Evolutionary conservation across 2,888 invertebrate genomes (phyloP), one percentile per base, ranked within the genome.

Genomic region (Adelognathus sp.): DNA sequence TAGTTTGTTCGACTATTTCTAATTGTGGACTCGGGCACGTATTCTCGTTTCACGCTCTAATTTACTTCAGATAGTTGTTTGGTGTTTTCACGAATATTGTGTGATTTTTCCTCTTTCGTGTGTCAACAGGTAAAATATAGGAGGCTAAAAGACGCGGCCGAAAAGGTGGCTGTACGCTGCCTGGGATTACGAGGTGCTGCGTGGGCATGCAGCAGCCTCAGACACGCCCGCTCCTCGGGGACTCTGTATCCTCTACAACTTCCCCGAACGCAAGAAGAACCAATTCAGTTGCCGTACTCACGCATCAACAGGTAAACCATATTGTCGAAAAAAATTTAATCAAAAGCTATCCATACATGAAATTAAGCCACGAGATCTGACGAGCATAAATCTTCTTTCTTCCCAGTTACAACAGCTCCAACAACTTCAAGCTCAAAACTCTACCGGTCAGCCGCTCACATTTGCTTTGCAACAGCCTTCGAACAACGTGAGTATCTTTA

Each of bases 191-290:
- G 91, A 89, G 91, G 90, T 88, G 91, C 91, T 91, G 91, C 91
- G 89, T 91, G 91, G 91, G 91, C 90, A 91, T 91, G 91, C 91
- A 91, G 91, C 91, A 91, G 90, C 91, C 91, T 90, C 91, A 91
- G 91, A 90, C 91, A 89, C 91, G 91, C 91, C 91, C 91, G 90
- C 91, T 91, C 87, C 90, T 91, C 88, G 91, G 91, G 91, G 91
- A 91, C 90, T 91, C 91, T 87, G 91, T 90, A 91, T 91, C 91
- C 91, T 91, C 91, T 89, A 90, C 91, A 89, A 90, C 91, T 89
- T 89, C 91, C 90, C 91, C 90, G 87, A 90, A 87, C 86, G 86
- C 90, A 82, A 89, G 90, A 81, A 90, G 90, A 83, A 90, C 86
- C 71, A 91, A 89, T 86, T 88, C 91, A 67, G 91, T 91, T 84